Evolutionary conservation across 2,888 invertebrate genomes (phyloP).

Genomic region (Aphodius sticticus): DNA sequence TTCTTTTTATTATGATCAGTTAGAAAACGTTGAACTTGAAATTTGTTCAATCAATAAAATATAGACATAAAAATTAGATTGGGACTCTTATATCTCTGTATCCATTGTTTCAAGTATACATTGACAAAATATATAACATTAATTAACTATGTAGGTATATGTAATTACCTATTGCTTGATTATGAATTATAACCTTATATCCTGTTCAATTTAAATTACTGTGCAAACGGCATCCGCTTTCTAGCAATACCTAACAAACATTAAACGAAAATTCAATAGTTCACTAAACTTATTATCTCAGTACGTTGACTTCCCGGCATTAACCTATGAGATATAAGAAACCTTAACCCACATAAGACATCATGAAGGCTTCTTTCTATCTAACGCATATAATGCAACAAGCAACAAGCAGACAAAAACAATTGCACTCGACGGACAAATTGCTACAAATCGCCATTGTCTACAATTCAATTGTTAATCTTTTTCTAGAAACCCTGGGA

Average conservation of each 20-base stretch:
- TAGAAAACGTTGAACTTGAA: too few species aligned
- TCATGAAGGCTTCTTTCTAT: background rate
- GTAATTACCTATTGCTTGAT: background rate
- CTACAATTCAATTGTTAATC: background rate
- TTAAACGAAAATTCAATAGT: background rate
- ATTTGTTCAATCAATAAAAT: too few species aligned
- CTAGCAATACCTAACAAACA: constrained; percentile 4
- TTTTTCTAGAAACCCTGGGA: background rate
- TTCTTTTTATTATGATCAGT: too few species aligned
- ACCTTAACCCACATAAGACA: background rate
- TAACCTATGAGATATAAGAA: background rate
- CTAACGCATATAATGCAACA: background rate
- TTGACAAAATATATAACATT: too few species aligned
- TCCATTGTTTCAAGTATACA: too few species aligned
- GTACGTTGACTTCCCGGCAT: background rate
- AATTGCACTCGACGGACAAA: background rate
- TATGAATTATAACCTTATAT: background rate
- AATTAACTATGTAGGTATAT: too few species aligned
- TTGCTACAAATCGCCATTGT: background rate
- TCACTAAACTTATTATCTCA: background rate
- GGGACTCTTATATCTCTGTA: too few species aligned
- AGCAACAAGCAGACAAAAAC: background rate
- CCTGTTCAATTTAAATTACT: background rate
- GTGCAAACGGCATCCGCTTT: background rate
- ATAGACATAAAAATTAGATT: too few species aligned